A percentile compares a stretch with the other conserved stretches of the same genome.
Conservation (phyloP, 2,888 invertebrate species). For the Drosophila paranaensis region DNA sequence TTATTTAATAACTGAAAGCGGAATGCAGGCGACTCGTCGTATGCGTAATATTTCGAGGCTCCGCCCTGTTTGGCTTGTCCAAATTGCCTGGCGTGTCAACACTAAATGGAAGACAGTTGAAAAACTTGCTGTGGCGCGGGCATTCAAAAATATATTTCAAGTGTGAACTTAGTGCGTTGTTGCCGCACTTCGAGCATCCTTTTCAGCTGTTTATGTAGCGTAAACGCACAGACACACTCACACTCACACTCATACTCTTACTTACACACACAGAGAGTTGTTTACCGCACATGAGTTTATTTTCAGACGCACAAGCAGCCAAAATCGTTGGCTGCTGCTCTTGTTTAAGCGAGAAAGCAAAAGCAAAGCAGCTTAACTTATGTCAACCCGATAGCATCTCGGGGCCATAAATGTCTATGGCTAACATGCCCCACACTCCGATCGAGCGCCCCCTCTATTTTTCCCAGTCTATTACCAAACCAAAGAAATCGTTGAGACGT, state of each 20-base stretch:
- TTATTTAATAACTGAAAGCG: slow-evolving; percentile 74
- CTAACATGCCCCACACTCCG: slow-evolving; percentile 21
- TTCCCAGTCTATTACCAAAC: slow-evolving; percentile 35
- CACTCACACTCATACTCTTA: background rate
- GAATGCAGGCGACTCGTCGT: slow-evolving; percentile 40
- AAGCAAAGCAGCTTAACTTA: slow-evolving; percentile 78
- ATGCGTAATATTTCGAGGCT: slow-evolving; percentile 64
- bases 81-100: slow-evolving; percentile 84
- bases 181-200: slow-evolving; percentile 64
- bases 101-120: slow-evolving; percentile 76
- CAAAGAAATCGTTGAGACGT: slow-evolving; percentile 73
- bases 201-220: slow-evolving; percentile 53
- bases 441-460: background rate
- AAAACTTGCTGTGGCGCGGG: slow-evolving; percentile 62
- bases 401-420: slow-evolving; percentile 74
- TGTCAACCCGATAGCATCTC: slow-evolving; percentile 78
- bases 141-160: slow-evolving; percentile 65
- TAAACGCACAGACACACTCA: slow-evolving; percentile 13
- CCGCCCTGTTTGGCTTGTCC: slow-evolving; percentile 79
- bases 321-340: slow-evolving; percentile 45
- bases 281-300: slow-evolving; percentile 39
- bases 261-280: background rate
- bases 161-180: slow-evolving; percentile 59
- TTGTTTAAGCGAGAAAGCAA: slow-evolving; percentile 62
- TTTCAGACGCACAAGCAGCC: slow-evolving; percentile 30